Percentiles rank a stretch among this genome's conserved stretches.
Evolutionary conservation across 2,888 invertebrate genomes (phyloP).

Genomic region (Drosophila atripex): DNA sequence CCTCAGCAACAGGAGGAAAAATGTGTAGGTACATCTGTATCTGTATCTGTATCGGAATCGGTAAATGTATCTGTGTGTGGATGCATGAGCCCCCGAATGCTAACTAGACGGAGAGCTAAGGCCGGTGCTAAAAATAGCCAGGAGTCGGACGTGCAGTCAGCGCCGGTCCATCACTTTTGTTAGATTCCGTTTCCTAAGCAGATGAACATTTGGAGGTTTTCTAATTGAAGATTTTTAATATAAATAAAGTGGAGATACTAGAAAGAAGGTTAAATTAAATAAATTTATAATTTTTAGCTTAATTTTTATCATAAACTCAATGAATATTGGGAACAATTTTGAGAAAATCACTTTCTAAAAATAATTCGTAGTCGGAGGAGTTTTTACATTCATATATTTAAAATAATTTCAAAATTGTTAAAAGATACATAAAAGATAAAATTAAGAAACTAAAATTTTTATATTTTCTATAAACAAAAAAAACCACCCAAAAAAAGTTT

Average conservation of each 20-base stretch:
- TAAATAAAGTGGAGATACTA: background rate
- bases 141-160: slow-evolving; percentile 53
- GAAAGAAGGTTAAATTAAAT: background rate
- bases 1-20: slow-evolving; percentile 50
- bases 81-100: slow-evolving; percentile 43
- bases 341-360: too few species aligned
- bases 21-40: slow-evolving; percentile 23
- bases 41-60: slow-evolving; percentile 12
- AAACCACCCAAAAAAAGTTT: background rate
- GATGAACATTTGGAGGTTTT: background rate
- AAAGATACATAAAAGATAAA: background rate
- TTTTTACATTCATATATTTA: too few species aligned
- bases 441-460: too few species aligned
- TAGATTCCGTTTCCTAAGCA: slow-evolving; percentile 57
- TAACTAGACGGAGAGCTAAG: slow-evolving; percentile 68
- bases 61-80: slow-evolving; percentile 33
- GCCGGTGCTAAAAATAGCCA: slow-evolving; percentile 62
- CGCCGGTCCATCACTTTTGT: slow-evolving; percentile 57
- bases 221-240: slow-evolving; percentile 5
- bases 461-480: too few species aligned
- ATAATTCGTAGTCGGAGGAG: too few species aligned
- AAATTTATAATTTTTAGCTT: too few species aligned
- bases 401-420: too few species aligned
- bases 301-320: too few species aligned
- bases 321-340: too few species aligned